Evolutionary conservation across 2,113 vertebrate species (phyloP), one percentile per base, ranked within the genome.

Genomic region (Willisornis vidua): DNA sequence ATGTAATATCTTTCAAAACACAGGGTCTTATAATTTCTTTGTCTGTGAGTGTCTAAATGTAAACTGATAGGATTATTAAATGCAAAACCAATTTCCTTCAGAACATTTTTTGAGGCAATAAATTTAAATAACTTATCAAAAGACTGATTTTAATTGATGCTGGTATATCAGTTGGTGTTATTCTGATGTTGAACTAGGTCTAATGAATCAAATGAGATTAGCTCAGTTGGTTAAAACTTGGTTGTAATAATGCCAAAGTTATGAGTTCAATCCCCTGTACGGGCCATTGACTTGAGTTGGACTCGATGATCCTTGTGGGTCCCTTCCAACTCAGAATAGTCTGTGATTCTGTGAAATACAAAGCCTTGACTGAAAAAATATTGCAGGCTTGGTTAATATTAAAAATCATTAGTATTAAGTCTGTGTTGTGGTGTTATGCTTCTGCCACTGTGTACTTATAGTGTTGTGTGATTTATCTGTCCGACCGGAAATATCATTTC

Each of bases 11-110:
- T 65, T 86, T 79, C 52, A 46, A 66, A 70, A 55, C 51, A 16
- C 2, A 31, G 11, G 0, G 1, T 1, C 10, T 61, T 37, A 55
- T 59, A 0, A 61, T 57, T 75, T 59, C 15, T 37, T 79, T 43
- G 2, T 49, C 19, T 74, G 14, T 70, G 33, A 45, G 9, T 51
- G 13, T 25, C 46, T 55, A 70, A 70, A 22, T 23, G 67, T 2
- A 35, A 25, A 12, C 10, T 55, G 48, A 52, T 12, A 54, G 13
- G 20, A 52, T 61, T 66, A 66, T 19, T 62, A 57, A 71, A 66
- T 37, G 51, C 3, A 71, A 79, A 70, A 46, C 0, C 4, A 35
- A 19, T 61, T 61, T 43, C 1, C 51, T 88, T 52, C 41, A 45
- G 18, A 31, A 39, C 5, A 51, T 3, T 22, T 62, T 86, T 61